Base-by-base conservation (phyloP, 2,888 invertebrate genomes). In the Drosophila paucipuncta region DNA sequence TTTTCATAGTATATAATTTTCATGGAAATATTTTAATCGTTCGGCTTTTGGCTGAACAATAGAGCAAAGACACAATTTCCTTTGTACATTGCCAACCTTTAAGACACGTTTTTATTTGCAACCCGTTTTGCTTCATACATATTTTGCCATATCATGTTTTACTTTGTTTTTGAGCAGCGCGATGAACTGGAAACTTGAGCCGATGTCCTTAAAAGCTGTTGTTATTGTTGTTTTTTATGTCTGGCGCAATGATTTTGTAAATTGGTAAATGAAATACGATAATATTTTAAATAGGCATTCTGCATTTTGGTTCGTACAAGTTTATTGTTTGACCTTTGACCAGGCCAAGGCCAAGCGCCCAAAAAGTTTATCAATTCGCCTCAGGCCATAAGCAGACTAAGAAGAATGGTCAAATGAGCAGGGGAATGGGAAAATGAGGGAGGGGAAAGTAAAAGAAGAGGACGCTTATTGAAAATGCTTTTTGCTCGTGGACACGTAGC, bases 341-440 rank as follows among this genome's bases (percentile, higher is more conserved):
- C 68, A 30, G 37, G 33, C 41, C 89, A 82, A 84, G 84, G 86
- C 84, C 89, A 85, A 89, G 82, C 64, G 68, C 62, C 62, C 71
- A 37, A 74, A 86, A 83, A 81, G 73, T 81, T 89, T 89, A 90
- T 90, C 84, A 90, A 90, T 89, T 83, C 87, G 78, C 82, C 63
- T 11, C 28, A n/a, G 68, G 73, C 80, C 30, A 68, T 7, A 1
- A 2, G 16, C 47, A 47, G 16, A 47, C 47, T 47, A 16, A 30
- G 10, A 16, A 10, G 30, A 43, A 25, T 22, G 22, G 11, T 35
- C 30, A 60, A 78, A 61, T 54, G 52, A 64, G 60, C n/a, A 2
- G 47, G 4, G 22, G 9, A 9, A 16, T 47, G 25, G 2, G 16
- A 25, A 2, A 16, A 1, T 9, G 16, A 4, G 16, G 2, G 2